These are phyloP conservation scores for Bubalus kerabau DNA, from an alignment of 2,113 vertebrate genomes.

Conservation along the genomic window DNA sequence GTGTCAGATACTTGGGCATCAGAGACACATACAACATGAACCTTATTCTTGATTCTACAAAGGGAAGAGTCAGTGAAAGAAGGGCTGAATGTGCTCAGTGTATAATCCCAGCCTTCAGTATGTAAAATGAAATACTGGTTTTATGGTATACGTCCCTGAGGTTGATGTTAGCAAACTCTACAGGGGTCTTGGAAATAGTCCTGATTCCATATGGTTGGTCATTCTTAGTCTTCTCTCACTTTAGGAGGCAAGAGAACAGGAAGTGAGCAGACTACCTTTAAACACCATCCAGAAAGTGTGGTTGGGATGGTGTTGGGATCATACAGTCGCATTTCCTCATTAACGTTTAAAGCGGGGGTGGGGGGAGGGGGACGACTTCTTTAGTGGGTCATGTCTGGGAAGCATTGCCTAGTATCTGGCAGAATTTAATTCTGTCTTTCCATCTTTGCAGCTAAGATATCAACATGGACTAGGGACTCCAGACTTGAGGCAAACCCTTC, in stretches of 20 bases:
- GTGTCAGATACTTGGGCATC: neutral
- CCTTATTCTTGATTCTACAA: neutral
- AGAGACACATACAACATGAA: neutral
- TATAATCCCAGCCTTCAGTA: neutral
- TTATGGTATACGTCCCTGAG: neutral
- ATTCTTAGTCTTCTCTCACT: neutral
- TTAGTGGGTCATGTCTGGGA: neutral
- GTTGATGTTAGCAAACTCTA: neutral
- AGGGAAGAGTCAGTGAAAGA: neutral
- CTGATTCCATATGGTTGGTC: neutral
- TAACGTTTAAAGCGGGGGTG: neutral
- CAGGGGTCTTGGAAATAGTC: neutral
- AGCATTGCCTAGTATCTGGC: neutral
- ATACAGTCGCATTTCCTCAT: neutral
- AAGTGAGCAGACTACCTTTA: neutral
- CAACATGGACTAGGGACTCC: constrained; percentile 96
- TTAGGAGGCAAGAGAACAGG: neutral
- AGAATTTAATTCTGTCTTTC: constrained; percentile 22
- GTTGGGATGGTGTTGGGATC: neutral
- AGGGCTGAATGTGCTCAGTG: neutral
- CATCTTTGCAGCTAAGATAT: constrained; percentile 90
- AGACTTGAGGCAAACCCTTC: constrained; percentile 96
- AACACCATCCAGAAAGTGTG: neutral
- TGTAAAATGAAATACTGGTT: neutral
- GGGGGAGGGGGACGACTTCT: neutral